Percentiles rank a stretch among this genome's conserved stretches.
Evolutionary conservation across 30 jellyfish, hydroid and myxozoan genomes (phyloP).

Genomic region (Catostylus mosaicus): DNA sequence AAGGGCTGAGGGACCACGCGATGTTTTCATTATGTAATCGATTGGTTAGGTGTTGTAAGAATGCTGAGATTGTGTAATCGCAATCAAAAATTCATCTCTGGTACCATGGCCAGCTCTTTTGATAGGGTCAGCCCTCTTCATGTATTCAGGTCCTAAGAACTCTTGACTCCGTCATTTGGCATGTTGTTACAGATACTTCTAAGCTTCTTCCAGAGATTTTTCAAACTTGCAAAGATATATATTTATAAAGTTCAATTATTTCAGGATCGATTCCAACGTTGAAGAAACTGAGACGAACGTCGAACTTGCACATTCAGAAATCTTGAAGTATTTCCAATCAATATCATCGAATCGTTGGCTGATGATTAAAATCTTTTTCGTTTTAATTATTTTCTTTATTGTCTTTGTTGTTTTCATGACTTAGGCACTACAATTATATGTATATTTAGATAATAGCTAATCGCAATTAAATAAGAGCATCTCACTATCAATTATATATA

Average conservation of each 20-base stretch:
- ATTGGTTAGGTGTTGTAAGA: too few species aligned
- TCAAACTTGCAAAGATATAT: neutral
- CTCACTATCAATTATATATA: too few species aligned
- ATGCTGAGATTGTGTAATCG: too few species aligned
- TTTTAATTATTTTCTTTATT: slow-evolving; percentile 86
- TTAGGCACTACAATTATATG: slow-evolving; percentile 5
- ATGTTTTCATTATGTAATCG: too few species aligned
- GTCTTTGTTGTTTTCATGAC: slow-evolving; percentile 95
- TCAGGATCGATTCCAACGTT: slow-evolving; percentile 94
- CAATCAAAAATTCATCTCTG: too few species aligned
- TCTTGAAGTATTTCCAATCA: slow-evolving; percentile 90
- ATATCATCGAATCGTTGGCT: slow-evolving; percentile 98
- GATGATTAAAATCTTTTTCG: slow-evolving; percentile 85
- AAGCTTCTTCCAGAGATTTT: neutral
- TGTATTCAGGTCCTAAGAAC: too few species aligned
- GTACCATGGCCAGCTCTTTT: too few species aligned
- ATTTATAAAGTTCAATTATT: neutral
- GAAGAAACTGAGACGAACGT: slow-evolving; percentile 98
- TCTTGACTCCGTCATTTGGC: too few species aligned
- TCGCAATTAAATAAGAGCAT: neutral
- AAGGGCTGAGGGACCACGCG: too few species aligned
- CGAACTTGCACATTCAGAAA: slow-evolving; percentile 98
- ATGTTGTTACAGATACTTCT: neutral
- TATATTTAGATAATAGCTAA: neutral
- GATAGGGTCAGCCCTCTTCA: too few species aligned